A percentile compares a stretch with the other conserved stretches of the same genome.
These are phyloP conservation scores for Cryptocephalus moraei DNA, from an alignment of 2,888 invertebrate genomes.

Conservation along the genomic window DNA sequence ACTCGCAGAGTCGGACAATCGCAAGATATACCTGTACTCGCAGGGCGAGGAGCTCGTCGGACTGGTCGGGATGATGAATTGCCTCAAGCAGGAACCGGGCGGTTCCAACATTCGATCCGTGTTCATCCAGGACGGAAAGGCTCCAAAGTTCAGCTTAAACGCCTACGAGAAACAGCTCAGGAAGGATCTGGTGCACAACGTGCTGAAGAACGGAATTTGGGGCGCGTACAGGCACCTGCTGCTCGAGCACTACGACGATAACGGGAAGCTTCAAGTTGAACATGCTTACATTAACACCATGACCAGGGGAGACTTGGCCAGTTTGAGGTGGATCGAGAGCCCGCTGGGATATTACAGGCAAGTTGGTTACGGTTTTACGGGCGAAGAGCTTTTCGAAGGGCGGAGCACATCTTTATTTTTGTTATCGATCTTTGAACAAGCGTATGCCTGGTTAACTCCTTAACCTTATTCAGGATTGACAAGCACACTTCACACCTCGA, in stretches of 20 bases:
- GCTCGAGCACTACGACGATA: slow-evolving; percentile 42
- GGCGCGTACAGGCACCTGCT: slow-evolving; percentile 78
- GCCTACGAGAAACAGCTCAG: slow-evolving; percentile 53
- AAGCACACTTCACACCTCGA: too few relatives aligned
- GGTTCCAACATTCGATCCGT: slow-evolving; percentile 66
- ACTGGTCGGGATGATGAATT: slow-evolving; percentile 80
- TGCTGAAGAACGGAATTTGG: slow-evolving; percentile 72
- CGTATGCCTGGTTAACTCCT: too few relatives aligned
- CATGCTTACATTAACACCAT: slow-evolving; percentile 93
- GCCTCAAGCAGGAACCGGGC: slow-evolving; percentile 80
- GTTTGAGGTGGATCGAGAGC: slow-evolving; percentile 88
- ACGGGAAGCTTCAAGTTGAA: slow-evolving; percentile 53
- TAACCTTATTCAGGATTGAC: too few relatives aligned
- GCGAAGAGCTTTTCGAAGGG: too few relatives aligned
- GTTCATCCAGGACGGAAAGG: slow-evolving; percentile 56
- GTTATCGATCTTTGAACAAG: too few relatives aligned
- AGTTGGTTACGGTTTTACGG: slow-evolving; percentile 15
- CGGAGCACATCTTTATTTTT: too few relatives aligned
- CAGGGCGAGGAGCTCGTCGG: slow-evolving; percentile 63
- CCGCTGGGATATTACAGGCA: slow-evolving; percentile 55
- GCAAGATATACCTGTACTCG: slow-evolving; percentile 58
- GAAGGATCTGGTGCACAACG: slow-evolving; percentile 78
- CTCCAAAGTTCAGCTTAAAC: slow-evolving; percentile 48
- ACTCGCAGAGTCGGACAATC: slow-evolving; percentile 48
- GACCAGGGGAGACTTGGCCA: slow-evolving; percentile 87